phyloP scores from a whole-genome alignment of 2,797 vertebrate species.

The Nannoperca australis region DNA sequence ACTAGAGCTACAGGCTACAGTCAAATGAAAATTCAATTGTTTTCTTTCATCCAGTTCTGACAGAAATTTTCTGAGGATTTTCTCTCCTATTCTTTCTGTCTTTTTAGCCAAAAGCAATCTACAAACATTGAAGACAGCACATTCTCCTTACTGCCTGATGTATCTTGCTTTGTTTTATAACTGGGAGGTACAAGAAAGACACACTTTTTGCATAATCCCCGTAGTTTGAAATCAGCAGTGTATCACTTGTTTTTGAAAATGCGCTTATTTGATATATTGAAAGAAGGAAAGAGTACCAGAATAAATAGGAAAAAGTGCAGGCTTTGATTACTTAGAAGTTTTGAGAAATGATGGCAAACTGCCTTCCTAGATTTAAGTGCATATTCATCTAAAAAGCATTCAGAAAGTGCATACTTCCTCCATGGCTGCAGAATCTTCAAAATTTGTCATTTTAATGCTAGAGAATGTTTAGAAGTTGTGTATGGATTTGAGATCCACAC shows the following conservation, averaged over 20 bases:
- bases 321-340: constrained; percentile 64
- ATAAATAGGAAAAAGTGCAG: constrained; percentile 39
- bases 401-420: not conserved
- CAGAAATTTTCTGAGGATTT: constrained; percentile 65
- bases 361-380: constrained; percentile 41
- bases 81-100: constrained; percentile 8
- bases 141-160: constrained; percentile 68
- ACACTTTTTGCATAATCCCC: constrained; percentile 73
- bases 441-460: constrained; percentile 10
- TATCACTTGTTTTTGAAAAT: constrained; percentile 68
- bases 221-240: constrained; percentile 68
- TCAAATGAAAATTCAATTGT: constrained; percentile 64
- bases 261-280: constrained; percentile 55
- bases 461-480: constrained; percentile 19
- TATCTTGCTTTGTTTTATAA: constrained; percentile 76
- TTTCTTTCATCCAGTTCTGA: constrained; percentile 68
- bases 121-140: constrained; percentile 58
- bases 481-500: not conserved
- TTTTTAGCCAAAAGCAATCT: constrained; percentile 65
- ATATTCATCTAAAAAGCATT: constrained; percentile 43
- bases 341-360: constrained; percentile 42
- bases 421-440: constrained; percentile 24
- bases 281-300: constrained; percentile 43
- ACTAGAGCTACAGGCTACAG: constrained; percentile 53
- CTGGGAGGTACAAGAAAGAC: constrained; percentile 73